phyloP scores from a whole-genome alignment of 1,140 invertebrate genomes.

The Saccostrea echinata region DNA sequence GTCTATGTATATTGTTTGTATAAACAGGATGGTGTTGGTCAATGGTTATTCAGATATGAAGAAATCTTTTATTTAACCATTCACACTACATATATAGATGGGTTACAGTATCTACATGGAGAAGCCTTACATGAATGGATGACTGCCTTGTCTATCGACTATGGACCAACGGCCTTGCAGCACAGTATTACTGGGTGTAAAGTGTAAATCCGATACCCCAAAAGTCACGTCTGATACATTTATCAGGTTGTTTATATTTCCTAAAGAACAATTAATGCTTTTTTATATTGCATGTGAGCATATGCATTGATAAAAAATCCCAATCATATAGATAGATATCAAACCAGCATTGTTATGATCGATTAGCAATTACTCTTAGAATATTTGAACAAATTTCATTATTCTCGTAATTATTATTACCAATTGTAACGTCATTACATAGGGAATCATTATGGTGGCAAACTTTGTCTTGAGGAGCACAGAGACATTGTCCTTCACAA shows the following conservation, averaged over 20 bases:
- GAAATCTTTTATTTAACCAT: no score
- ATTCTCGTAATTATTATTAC: not conserved
- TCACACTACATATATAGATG: no score
- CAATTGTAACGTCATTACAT: constrained; percentile 11
- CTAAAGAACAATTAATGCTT: not conserved
- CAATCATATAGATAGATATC: no score
- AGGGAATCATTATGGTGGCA: constrained; percentile 44
- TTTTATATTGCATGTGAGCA: not conserved
- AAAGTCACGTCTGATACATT: not conserved
- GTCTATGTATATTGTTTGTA: not conserved
- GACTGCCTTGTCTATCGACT: constrained; percentile 5
- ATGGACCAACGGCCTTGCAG: constrained; percentile 25
- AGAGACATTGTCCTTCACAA: constrained; percentile 64
- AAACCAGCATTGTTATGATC: no score
- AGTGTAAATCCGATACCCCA: not conserved
- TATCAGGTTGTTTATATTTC: constrained; percentile 14
- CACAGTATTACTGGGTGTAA: not conserved
- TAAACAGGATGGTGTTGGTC: no score
- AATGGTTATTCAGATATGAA: no score
- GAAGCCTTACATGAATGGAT: not conserved
- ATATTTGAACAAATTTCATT: not conserved
- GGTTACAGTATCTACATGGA: no score
- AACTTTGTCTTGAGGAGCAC: constrained; percentile 51
- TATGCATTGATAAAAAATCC: no score
- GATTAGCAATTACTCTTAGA: no score